Evolutionary conservation across 2,113 vertebrate genomes (phyloP).

Genomic region (Tonatia bakeri): DNA sequence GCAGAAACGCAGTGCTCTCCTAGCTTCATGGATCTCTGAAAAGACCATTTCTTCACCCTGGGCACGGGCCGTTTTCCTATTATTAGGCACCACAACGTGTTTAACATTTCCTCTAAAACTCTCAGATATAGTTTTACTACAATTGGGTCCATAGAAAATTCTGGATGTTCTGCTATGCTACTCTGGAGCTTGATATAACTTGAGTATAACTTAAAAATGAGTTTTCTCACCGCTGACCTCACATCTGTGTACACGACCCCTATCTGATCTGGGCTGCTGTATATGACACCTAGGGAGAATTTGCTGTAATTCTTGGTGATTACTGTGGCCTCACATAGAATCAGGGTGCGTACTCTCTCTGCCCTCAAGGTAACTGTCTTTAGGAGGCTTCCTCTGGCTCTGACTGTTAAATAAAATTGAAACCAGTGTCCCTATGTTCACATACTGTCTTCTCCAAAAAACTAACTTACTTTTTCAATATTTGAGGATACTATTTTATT

Average conservation of each 20-base stretch:
- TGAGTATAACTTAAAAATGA: neutral
- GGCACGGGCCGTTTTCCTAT: neutral
- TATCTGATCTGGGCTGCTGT: neutral
- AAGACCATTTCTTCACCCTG: neutral
- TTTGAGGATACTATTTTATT: neutral
- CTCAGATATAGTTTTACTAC: neutral
- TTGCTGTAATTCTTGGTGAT: neutral
- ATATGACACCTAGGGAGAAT: neutral
- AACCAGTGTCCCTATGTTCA: neutral
- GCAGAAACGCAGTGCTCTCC: neutral
- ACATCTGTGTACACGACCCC: neutral
- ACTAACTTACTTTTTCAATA: neutral
- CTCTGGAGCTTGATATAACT: neutral
- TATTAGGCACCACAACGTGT: accelerated
- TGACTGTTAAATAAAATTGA: neutral
- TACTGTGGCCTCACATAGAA: neutral
- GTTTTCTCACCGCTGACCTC: neutral
- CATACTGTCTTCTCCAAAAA: neutral
- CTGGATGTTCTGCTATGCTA: neutral
- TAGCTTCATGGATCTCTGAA: neutral
- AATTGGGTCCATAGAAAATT: neutral
- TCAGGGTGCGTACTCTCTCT: neutral
- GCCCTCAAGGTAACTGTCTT: neutral
- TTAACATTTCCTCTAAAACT: neutral
- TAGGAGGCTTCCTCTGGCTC: neutral